Evolutionary conservation across 2,888 invertebrate species (phyloP), one percentile per base, ranked within the genome.

Genomic region (Cosmorhoe ocellata): DNA sequence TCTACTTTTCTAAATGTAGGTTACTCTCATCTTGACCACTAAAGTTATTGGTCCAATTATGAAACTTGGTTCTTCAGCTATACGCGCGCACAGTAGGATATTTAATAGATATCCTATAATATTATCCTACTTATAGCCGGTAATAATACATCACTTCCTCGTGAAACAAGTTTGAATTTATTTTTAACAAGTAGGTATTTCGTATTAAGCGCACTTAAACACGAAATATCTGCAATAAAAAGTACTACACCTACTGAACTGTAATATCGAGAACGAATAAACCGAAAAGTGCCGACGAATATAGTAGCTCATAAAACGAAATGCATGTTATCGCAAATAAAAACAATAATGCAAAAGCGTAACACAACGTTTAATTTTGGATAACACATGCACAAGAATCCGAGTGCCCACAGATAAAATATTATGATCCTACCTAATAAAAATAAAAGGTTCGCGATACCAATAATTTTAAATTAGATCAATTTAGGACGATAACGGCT

Each of bases 391-490:
- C 63, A 65, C 64, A 69, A 73, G 69, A 70, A 65, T 71, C 60
- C 57, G 60, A 69, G 64, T 71, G 58, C 51, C 66, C 66, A 56
- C 64, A 69, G 73, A 74, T 77, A 80, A 79, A 79, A 76, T 78
- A 81, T 79, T 80, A 81, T 80, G 78, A 82, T 80, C 79, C 79
- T 61, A 63, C 56, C 65, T 76, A 84, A 85, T 85, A 86, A 86
- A 87, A 84, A 84, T 81, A 83, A 87, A 85, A 81, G 83, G 82
- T 78, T 79, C 68, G 75, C 83, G 74, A 85, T 86, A 88, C 84
- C 86, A 87, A 87, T 88, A 86, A 86, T 86, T 87, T 84, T 83
- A 83, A 87, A 88, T 86, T 86, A 86, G 85, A 87, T 85, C 87
- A 84, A 86, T 87, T 87, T 85, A 80, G 87, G 79, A 81, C 79